phyloP scores from a whole-genome alignment of 1,140 invertebrate genomes.

The Apis mellifera region Amel_HAv3.1 CM009938.2:5472501-5473000 shows the following conservation, averaged over 20 bases:
- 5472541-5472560: slow-evolving; percentile 15
- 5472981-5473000: background rate
- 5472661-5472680: background rate
- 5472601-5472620: background rate
- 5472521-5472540: slow-evolving; percentile 7
- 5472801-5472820: no score
- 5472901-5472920: no score
- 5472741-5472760: background rate
- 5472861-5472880: no score
- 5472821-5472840: slow-evolving; percentile 9
- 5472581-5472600: slow-evolving; percentile 1
- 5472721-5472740: slow-evolving; percentile 7
- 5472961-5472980: background rate
- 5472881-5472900: no score
- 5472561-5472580: background rate
- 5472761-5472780: slow-evolving; percentile 43
- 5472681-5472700: background rate
- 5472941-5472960: background rate
- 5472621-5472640: slow-evolving; percentile 8
- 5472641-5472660: slow-evolving; percentile 42
- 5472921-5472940: background rate
- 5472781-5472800: no score
- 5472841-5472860: background rate
- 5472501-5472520: background rate
- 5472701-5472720: slow-evolving; percentile 20